Percentiles rank a stretch among this genome's conserved stretches.
These are phyloP conservation scores for Morelia viridis DNA, from an alignment of 2,797 vertebrate species.

Conservation along the genomic window DNA sequence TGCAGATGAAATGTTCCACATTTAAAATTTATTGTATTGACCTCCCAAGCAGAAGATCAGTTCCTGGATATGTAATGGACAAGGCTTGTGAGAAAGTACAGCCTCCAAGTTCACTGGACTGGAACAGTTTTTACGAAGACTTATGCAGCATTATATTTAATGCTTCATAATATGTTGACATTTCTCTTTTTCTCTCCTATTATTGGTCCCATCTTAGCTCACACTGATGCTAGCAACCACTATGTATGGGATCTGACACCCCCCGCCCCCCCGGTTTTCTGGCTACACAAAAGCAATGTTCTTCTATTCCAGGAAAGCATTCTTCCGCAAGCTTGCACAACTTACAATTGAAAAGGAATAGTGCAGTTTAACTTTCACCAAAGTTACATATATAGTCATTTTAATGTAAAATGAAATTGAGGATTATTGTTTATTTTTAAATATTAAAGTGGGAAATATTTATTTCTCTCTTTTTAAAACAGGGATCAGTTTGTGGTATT, in stretches of 20 bases:
- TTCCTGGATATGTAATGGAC: not conserved
- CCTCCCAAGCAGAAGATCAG: slow-evolving; percentile 2
- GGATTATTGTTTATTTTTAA: not conserved
- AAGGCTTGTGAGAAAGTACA: not conserved
- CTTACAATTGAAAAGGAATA: not conserved
- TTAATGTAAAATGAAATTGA: not conserved
- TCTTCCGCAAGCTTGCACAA: not conserved
- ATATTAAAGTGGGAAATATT: not conserved
- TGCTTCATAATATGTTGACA: not conserved
- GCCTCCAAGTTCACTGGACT: not conserved
- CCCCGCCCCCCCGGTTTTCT: not conserved
- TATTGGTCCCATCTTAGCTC: not conserved
- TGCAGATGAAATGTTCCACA: not conserved
- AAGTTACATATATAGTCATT: not conserved
- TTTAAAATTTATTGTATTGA: not conserved
- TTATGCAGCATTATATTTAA: not conserved
- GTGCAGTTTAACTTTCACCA: slow-evolving; percentile 6
- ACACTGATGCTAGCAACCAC: not conserved
- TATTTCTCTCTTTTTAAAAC: not conserved
- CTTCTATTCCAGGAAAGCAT: slow-evolving; percentile 14
- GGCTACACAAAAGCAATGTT: not conserved
- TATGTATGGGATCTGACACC: not conserved
- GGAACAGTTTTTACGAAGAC: slow-evolving; percentile 6
- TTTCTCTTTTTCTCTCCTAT: not conserved
- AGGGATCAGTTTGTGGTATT: not conserved